Evolutionary conservation across 2,888 invertebrate species (phyloP).

Genomic region (Liposcelis brunnea): DNA sequence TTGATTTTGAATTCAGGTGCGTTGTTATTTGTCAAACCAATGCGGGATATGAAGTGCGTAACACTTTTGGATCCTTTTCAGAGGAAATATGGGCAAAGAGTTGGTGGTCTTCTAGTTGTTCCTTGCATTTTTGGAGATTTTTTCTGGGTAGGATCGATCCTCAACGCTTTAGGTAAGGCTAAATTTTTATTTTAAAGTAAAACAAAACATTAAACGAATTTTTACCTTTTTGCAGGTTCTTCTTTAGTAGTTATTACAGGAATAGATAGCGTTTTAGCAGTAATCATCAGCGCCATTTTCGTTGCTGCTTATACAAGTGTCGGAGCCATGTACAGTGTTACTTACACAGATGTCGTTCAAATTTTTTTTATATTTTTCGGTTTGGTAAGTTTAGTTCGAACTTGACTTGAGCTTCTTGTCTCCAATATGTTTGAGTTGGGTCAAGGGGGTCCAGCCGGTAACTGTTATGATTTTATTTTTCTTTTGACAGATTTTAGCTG

Average conservation of each 20-base stretch:
- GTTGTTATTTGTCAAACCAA: conserved; percentile 46
- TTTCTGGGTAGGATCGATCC: conserved; percentile 51
- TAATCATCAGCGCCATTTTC: conserved; percentile 39
- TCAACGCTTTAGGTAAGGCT: conserved; percentile 40
- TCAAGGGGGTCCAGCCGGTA: too few species aligned
- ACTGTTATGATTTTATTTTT: too few species aligned
- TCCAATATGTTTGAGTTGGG: too few species aligned
- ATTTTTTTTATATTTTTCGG: conserved; percentile 47
- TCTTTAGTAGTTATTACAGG: conserved; percentile 42
- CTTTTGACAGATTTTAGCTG: conserved; percentile 38
- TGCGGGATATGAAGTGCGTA: conserved; percentile 48
- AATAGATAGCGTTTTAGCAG: conserved; percentile 33
- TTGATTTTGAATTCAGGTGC: too few species aligned
- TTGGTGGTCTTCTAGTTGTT: conserved; percentile 45
- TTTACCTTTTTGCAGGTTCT: conserved; percentile 28
- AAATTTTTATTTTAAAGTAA: not conserved
- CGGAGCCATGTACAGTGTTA: conserved; percentile 51
- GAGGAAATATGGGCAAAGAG: conserved; percentile 45
- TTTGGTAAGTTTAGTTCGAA: conserved; percentile 31
- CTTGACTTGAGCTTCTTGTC: not conserved
- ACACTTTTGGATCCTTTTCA: conserved; percentile 58
- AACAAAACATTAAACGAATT: not conserved
- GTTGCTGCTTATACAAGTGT: conserved; percentile 47
- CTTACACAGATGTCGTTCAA: conserved; percentile 54
- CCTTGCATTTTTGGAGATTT: conserved; percentile 53